Evolutionary conservation across 2,113 vertebrate species (phyloP), one percentile per base, ranked within the genome.

Genomic region (Argyrosomus japonicus): DNA sequence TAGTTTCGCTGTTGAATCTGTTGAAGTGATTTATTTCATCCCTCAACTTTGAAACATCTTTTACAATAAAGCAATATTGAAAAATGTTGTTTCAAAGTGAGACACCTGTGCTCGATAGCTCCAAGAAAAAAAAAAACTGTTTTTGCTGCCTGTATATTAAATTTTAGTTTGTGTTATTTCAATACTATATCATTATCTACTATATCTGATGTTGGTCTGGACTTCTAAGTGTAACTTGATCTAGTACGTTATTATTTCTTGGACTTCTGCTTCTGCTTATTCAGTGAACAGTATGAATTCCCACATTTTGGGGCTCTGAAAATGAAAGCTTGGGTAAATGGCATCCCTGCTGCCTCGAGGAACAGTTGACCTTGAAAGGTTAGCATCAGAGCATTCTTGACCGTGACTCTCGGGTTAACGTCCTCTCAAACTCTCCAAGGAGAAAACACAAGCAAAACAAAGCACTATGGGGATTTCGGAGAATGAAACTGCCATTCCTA

Each of bases 361-460:
- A 88, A 45, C 69, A 63, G 57, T 71, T 69, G 72, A 88, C 83
- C 81, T 82, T 65, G n/a, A 57, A 57, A 83, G 85, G 81, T 87
- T 45, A 81, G 50, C 60, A 64, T 83, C 57, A 65, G 56, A 84
- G 64, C 63, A 79, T 90, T 84, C 25, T 79, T 56, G 61, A 79
- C 47, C 15, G 40, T 77, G 84, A 85, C 84, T 84, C 60, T 63
- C 1, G 72, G 83, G 64, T 89, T 82, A 85, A 87, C 50, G 18
- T 76, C 79, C 73, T 74, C 68, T 71, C n/a, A 48, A 27, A 54
- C 43, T 70, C 79, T 81, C 65, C 6, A 36, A 81, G 65, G 70
- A 65, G 48, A 78, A 58, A 61, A 82, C 32, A 83, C 27, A 68
- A 65, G 15, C 71, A 0, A 57, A 62, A 54, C 68, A 74, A 63